A percentile compares a stretch with the other conserved stretches of the same genome.
Evolutionary conservation across 2,113 vertebrate genomes (phyloP).

Genomic region (Apteryx owenii): DNA sequence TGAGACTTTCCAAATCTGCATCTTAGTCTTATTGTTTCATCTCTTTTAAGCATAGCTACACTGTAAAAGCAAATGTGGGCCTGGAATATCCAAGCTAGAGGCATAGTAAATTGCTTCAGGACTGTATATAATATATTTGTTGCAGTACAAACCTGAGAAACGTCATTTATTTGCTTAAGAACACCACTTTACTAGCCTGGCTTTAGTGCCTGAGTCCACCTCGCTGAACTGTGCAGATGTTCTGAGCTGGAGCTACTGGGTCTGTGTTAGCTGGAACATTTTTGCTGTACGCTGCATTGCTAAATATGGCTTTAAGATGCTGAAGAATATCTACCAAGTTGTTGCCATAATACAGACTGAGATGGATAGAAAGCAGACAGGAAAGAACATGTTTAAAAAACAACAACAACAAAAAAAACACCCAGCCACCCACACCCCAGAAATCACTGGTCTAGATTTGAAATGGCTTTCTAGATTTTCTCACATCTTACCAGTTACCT

Average conservation of each 20-base stretch:
- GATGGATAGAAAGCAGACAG: neutral
- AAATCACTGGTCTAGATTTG: neutral
- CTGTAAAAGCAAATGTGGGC: neutral
- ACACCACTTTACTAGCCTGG: neutral
- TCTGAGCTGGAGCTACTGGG: neutral
- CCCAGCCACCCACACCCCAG: neutral
- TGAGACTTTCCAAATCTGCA: neutral
- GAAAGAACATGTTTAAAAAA: neutral
- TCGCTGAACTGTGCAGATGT: neutral
- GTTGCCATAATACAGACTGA: neutral
- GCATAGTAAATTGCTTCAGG: neutral
- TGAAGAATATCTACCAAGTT: neutral
- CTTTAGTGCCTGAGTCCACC: neutral
- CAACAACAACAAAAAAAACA: neutral
- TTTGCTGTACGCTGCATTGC: neutral
- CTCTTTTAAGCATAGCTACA: neutral
- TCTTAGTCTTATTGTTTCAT: neutral
- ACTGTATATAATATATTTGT: neutral
- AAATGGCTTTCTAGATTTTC: neutral
- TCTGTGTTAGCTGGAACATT: neutral
- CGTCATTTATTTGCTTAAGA: neutral
- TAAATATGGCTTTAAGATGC: neutral
- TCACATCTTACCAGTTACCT: neutral
- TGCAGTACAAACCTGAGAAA: neutral
- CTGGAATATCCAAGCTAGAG: neutral